Evolutionary conservation across 2,113 vertebrate genomes (phyloP).

Genomic region (Alligator mississippiensis): DNA sequence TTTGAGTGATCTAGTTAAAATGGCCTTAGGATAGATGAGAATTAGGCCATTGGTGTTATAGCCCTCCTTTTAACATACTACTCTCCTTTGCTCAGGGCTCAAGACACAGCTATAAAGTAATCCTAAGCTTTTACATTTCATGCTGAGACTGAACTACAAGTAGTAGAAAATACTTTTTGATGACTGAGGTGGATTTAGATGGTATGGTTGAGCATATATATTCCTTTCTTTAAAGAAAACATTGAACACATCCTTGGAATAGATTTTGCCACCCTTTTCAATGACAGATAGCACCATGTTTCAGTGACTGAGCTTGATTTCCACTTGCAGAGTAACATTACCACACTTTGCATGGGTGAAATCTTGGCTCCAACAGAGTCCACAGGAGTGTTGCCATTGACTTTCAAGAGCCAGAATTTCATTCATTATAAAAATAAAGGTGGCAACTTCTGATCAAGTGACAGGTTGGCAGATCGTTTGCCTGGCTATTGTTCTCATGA

Average conservation of each 20-base stretch:
- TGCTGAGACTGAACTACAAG: neutral
- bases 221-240: neutral
- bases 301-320: no score
- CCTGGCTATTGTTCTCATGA: neutral
- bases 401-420: neutral
- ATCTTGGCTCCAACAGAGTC: neutral
- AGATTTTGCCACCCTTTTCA: neutral
- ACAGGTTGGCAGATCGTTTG: neutral
- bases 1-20: neutral
- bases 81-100: neutral
- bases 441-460: neutral
- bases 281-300: no score
- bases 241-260: neutral
- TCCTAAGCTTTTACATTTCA: neutral
- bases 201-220: neutral
- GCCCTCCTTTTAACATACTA: rapidly evolving
- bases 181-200: neutral
- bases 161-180: neutral
- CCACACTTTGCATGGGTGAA: neutral
- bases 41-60: rapidly evolving
- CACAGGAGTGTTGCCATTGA: neutral
- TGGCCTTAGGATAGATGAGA: rapidly evolving
- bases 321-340: no score
- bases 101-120: neutral
- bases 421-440: neutral